A percentile compares a stretch with the other conserved stretches of the same genome.
Evolutionary conservation across 2,888 invertebrate genomes (phyloP).

Genomic region (Acronicta psi): DNA sequence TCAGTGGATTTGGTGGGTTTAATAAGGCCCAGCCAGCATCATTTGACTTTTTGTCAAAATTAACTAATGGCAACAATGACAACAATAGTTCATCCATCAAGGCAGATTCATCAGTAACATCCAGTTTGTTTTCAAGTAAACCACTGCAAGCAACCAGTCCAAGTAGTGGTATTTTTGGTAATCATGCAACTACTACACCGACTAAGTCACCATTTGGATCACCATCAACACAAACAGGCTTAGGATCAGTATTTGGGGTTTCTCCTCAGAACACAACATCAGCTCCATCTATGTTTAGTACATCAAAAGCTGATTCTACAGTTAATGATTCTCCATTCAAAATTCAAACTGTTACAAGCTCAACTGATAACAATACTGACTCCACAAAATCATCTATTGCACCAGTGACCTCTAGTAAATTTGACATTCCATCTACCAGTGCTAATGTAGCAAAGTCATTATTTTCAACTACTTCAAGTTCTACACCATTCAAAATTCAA

Average conservation of each 20-base stretch:
- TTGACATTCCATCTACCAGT: constrained; percentile 66
- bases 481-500: constrained; percentile 69
- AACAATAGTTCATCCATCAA: constrained; percentile 70
- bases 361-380: constrained; percentile 61
- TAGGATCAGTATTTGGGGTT: constrained; percentile 48
- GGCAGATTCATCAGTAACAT: constrained; percentile 60
- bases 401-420: constrained; percentile 63
- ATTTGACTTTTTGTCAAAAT: constrained; percentile 90
- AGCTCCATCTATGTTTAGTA: constrained; percentile 66
- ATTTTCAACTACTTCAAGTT: constrained; percentile 65
- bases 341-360: constrained; percentile 65
- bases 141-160: constrained; percentile 61
- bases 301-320: constrained; percentile 73
- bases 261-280: constrained; percentile 52
- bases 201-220: constrained; percentile 67
- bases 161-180: constrained; percentile 65
- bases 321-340: constrained; percentile 74
- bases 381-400: constrained; percentile 60
- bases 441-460: constrained; percentile 63
- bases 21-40: constrained; percentile 85
- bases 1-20: constrained; percentile 92
- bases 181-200: constrained; percentile 62
- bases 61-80: constrained; percentile 83
- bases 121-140: constrained; percentile 70
- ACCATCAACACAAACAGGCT: constrained; percentile 39